Evolutionary conservation across 2,888 invertebrate genomes (phyloP), one percentile per base, ranked within the genome.

Genomic region (Caenorhabditis angaria): DNA sequence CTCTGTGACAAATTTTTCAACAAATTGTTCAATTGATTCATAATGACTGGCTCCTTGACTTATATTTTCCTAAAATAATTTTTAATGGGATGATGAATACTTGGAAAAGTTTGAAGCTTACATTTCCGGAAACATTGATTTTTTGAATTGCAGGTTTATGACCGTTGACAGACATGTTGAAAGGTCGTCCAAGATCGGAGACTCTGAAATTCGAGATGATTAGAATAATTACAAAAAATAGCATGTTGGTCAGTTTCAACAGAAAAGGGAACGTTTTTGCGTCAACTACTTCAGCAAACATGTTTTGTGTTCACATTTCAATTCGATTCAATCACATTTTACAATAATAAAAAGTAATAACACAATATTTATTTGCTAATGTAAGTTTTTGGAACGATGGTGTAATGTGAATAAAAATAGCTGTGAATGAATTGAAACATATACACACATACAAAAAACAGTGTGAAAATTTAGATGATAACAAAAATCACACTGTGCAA

Each of bases 11-110:
- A 72, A 78, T 27, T 70, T 47, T 24, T 77, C 65, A 22, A 86
- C 81, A 67, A 84, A 86, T 28, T 74, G 65, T 24, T 86, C 81
- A 41, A 86, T 66, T 18, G 68, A 70, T 5, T 53, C 54, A 62
- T 72, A 78, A 20, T 48, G 63, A 25, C 35, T 57, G 24, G 74
- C 70, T 22, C 70, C 73, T 27, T 77, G 68, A 47, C 65, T 66
- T 27, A 77, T 55, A 24, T 63, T 65, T 47, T 66, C 61, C 77
- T 77, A 41, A 58, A 77, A 60, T 24, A 4, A 55, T 20, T 27
- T 27, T 6, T 12, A 55, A 8, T 28, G 10, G 5, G 4, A 14
- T 32, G 24, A 53, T 20, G 18, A 14, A 25, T 12, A 6, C 1
- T 18, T 22, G 12, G 20, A 3, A 27, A 55, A 27, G 53, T 10